Percentiles rank a stretch among this genome's conserved stretches.
Conservation (phyloP, 2,113 vertebrate genomes). For the Eulemur macaco region DNA sequence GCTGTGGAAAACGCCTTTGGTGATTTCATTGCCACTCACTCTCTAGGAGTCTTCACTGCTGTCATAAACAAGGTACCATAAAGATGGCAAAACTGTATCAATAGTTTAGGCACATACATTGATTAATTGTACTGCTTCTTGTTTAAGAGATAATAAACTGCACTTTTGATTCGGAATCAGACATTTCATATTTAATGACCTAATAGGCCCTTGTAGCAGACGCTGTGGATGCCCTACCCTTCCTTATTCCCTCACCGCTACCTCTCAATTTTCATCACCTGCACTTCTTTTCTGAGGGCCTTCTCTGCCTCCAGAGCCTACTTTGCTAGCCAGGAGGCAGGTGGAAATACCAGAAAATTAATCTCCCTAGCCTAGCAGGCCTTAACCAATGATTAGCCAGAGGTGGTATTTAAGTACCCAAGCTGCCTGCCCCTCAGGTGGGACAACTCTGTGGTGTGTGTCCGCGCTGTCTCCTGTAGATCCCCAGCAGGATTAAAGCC, state of each 20-base stretch:
- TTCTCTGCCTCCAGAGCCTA: background rate
- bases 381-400: background rate
- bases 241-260: background rate
- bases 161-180: too few species aligned
- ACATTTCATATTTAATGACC: too few species aligned
- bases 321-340: background rate
- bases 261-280: background rate
- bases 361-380: background rate
- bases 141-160: too few species aligned
- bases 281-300: background rate
- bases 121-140: too few species aligned
- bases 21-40: too few species aligned
- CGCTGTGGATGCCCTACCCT: background rate
- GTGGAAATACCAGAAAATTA: background rate
- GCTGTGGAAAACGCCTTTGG: too few species aligned
- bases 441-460: background rate
- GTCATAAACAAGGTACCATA: too few species aligned
- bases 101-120: too few species aligned
- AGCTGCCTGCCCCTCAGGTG: background rate
- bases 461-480: background rate
- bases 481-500: background rate
- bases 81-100: too few species aligned
- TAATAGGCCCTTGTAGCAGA: background rate
- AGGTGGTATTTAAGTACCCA: background rate
- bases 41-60: too few species aligned